phyloP scores from a whole-genome alignment of 2,888 invertebrate genomes.

The Drosophila tanythrix region DNA sequence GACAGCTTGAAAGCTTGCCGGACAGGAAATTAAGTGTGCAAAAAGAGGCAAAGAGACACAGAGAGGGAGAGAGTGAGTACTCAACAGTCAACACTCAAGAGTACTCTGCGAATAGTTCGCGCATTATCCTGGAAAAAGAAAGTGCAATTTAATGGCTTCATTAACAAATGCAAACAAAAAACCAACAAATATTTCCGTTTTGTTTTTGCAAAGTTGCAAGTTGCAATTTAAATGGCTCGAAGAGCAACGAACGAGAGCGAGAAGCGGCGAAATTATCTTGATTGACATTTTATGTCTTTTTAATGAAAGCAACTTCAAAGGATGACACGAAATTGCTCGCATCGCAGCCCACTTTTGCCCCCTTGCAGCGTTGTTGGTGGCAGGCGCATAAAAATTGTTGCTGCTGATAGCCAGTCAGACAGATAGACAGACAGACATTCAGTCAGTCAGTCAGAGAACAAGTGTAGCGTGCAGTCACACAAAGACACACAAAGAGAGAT shows the following conservation, averaged over 20 bases:
- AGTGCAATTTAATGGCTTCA: conserved; percentile 69
- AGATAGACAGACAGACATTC: background rate
- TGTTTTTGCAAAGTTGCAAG: conserved; percentile 8
- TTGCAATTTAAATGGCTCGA: conserved; percentile 40
- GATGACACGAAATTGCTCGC: conserved; percentile 50
- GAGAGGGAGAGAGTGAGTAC: background rate
- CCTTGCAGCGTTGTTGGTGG: conserved; percentile 60
- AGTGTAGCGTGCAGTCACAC: conserved; percentile 63
- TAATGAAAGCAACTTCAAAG: conserved; percentile 67
- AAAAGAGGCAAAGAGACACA: background rate
- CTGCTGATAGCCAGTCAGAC: conserved; percentile 22
- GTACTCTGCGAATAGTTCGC: conserved; percentile 21
- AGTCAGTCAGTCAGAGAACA: conserved; percentile 36
- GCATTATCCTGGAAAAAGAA: conserved; percentile 53
- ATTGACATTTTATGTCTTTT: conserved; percentile 79
- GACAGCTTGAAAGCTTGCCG: conserved; percentile 4
- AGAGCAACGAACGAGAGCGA: conserved; percentile 16
- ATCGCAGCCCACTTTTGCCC: conserved; percentile 50
- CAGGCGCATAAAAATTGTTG: conserved; percentile 63
- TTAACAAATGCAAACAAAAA: conserved; percentile 33
- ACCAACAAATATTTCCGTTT: background rate
- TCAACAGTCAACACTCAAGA: conserved; percentile 4
- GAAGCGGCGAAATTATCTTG: conserved; percentile 67
- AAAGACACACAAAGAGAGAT: conserved; percentile 27
- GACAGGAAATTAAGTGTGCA: background rate